Base-by-base conservation (phyloP, 1,140 invertebrate species). In the Drosophila ercepeae region DNA sequence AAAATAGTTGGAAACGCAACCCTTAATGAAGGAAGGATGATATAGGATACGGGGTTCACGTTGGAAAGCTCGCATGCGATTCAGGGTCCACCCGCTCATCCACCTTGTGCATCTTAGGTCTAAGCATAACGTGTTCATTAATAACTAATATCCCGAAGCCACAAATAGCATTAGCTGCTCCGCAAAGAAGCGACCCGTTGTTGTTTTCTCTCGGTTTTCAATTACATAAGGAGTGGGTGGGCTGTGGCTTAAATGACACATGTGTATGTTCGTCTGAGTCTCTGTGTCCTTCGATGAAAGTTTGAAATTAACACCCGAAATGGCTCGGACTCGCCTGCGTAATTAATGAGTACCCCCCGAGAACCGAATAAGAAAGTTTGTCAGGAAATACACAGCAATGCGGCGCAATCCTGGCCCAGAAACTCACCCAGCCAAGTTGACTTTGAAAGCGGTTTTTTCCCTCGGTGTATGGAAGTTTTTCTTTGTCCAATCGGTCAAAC, bases 301-400 rank as follows among this genome's bases (percentile, higher is more conserved):
- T 86, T 86, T 88, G 81, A 86, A 86, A 86, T 88, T 88, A 86
- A 86, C 81, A 86, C 82, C 81, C 54, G 64, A 84, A 86, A 58
- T 53, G 76, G 46, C 45, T 32, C 53, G 48, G 14, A 48, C 36
- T 41, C 29, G 70, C 55, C 63, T 81, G 74, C 81, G 82, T 86
- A 86, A 86, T 86, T 86, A 86, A 88, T 86, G 81, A 86, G 81
- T 70, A 61, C 64, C 73, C 74, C 82, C 23, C 21, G 45, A 74
- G 57, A 50, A 53, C 14, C 34, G 42, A 67, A 59, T 45, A 64
- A 36, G 61, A 88, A 86, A 84, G 54, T 84, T 86, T 81, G 49
- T 49, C 61, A 61, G 57, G 39, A 55, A 55, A 36, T 72, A 53
- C 55, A 72, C 69, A 14, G 34, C 14, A 8, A 13, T n/a, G 11